Evolutionary conservation across 2,888 invertebrate species (phyloP).

Genomic region (Osmoderma eremita): DNA sequence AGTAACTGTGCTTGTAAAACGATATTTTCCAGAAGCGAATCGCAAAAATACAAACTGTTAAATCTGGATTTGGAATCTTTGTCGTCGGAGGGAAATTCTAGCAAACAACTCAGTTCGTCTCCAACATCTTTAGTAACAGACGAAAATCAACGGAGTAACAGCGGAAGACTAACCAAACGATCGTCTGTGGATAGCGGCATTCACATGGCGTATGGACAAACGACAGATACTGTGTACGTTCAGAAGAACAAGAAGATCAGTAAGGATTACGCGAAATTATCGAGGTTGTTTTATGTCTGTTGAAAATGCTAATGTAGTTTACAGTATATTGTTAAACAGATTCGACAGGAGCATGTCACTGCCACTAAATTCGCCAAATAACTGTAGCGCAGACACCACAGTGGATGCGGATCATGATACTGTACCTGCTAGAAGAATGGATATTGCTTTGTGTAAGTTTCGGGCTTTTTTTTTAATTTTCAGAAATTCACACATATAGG

Average conservation of each 20-base stretch:
- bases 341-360: constrained; percentile 78
- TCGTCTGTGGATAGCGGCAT: constrained; percentile 85
- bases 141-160: constrained; percentile 55
- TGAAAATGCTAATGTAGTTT: constrained; percentile 36
- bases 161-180: constrained; percentile 70
- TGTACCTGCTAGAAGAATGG: constrained; percentile 77
- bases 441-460: constrained; percentile 82
- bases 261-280: constrained; percentile 62
- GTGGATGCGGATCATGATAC: constrained; percentile 63
- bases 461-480: constrained; percentile 29
- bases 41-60: constrained; percentile 66
- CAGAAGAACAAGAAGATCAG: constrained; percentile 56
- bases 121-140: constrained; percentile 60
- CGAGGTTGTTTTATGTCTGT: constrained; percentile 58
- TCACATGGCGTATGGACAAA: constrained; percentile 68
- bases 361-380: constrained; percentile 67
- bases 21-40: constrained; percentile 60
- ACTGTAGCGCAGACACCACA: constrained; percentile 63
- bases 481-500: background rate
- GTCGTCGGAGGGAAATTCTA: constrained; percentile 51
- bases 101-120: constrained; percentile 57
- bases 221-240: constrained; percentile 57
- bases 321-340: constrained; percentile 59
- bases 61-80: constrained; percentile 63
- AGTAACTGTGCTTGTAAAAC: background rate